phyloP scores from a whole-genome alignment of 30 jellyfish, hydroid and myxozoan genomes.

The Mastigias papua region DNA sequence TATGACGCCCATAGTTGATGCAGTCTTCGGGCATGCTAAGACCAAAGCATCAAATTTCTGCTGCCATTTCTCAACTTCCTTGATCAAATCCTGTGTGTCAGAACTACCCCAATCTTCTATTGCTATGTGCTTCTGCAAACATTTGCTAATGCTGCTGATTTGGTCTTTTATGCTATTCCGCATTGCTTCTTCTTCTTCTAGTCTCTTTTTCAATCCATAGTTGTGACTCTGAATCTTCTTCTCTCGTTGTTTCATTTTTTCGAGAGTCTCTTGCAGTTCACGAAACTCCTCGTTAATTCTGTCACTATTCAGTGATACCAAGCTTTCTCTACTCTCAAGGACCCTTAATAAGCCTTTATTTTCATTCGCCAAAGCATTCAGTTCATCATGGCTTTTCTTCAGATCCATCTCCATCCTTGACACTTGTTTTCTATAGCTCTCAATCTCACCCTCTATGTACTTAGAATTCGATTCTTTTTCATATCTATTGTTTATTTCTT shows the following conservation, averaged over 20 bases:
- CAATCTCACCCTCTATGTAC: not conserved
- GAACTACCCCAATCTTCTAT: not conserved
- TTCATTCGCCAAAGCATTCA: not conserved
- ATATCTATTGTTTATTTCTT: not conserved
- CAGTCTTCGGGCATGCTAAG: not conserved
- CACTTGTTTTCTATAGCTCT: no score
- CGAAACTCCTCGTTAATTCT: not conserved
- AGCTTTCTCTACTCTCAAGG: not conserved
- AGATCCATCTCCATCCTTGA: not conserved
- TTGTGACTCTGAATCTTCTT: constrained; percentile 14
- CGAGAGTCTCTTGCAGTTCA: not conserved
- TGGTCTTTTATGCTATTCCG: not conserved
- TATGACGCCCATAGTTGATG: not conserved
- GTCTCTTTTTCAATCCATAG: constrained; percentile 17
- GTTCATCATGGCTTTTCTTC: not conserved
- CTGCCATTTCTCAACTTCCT: constrained; percentile 21
- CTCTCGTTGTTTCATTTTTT: constrained; percentile 13
- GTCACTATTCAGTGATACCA: not conserved
- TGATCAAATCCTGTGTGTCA: not conserved
- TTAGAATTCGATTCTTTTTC: not conserved
- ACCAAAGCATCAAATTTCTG: not conserved
- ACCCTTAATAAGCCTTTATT: not conserved
- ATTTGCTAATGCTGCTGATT: not conserved
- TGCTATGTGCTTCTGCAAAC: not conserved
- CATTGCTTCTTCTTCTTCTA: not conserved